These are phyloP conservation scores for Brachionus sp. DNA, from an alignment of 1,140 invertebrate species.

Conservation along the genomic window DNA sequence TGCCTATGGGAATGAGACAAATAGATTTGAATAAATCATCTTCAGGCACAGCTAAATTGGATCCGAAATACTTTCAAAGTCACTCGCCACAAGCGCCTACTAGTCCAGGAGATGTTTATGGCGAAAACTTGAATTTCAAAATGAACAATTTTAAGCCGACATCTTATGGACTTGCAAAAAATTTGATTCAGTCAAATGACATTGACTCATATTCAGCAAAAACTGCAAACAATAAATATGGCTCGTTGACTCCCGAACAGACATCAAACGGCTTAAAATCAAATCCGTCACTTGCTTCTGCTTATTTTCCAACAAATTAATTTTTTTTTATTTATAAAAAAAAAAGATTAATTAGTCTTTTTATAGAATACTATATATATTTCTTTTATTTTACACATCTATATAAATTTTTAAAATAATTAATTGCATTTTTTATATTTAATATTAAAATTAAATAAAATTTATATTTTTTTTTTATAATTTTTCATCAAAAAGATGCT, in stretches of 20 bases:
- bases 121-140: neutral
- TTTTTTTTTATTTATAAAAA: neutral
- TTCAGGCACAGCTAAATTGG: neutral
- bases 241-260: neutral
- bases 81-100: slow-evolving; percentile 22
- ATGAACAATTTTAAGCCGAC: neutral
- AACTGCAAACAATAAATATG: neutral
- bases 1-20: neutral
- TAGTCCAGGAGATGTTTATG: neutral
- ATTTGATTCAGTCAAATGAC: neutral
- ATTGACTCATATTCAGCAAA: neutral
- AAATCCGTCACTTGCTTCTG: slow-evolving; percentile 12
- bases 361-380: no score
- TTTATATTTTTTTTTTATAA: no score
- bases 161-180: neutral
- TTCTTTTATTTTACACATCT: no score
- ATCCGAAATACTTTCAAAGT: slow-evolving; percentile 44
- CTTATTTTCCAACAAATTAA: slow-evolving; percentile 38
- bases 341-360: no score
- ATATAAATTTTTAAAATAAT: no score
- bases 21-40: slow-evolving; percentile 12
- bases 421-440: no score
- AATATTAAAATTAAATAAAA: no score
- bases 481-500: no score
- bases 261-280: neutral